phyloP scores from a whole-genome alignment of 2,797 vertebrate species.

The Pitangus sulphuratus region DNA sequence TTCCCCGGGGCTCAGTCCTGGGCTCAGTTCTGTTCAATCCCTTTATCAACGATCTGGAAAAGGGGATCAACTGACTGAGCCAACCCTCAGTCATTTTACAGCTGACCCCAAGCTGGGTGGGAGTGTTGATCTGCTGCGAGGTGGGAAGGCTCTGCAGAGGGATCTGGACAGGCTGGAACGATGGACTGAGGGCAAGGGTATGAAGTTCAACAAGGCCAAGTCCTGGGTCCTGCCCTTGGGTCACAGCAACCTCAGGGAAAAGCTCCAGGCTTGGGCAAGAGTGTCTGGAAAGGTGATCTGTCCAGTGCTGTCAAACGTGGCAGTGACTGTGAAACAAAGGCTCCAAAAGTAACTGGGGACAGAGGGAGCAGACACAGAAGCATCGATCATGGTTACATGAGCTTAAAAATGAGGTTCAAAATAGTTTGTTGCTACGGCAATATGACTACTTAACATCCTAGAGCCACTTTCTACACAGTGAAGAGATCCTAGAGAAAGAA shows the following conservation, averaged over 20 bases:
- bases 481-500: neutral
- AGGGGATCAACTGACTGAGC: neutral
- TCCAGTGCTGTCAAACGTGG: neutral
- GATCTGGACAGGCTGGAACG: fast-evolving
- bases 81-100: neutral
- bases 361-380: neutral
- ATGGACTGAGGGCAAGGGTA: neutral
- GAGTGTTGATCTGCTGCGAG: neutral
- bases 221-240: neutral
- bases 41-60: neutral
- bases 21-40: neutral
- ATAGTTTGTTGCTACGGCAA: neutral
- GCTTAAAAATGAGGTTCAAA: neutral
- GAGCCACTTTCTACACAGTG: neutral
- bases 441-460: neutral
- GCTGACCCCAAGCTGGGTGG: neutral
- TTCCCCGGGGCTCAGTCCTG: neutral
- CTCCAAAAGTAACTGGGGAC: neutral
- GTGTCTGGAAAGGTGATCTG: neutral
- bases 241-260: neutral
- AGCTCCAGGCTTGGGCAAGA: neutral
- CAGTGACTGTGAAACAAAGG: neutral
- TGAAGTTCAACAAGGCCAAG: neutral
- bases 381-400: neutral
- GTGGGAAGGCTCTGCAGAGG: neutral